Evolutionary conservation across 2,797 vertebrate genomes (phyloP).

Genomic region (Tangara arthus): DNA sequence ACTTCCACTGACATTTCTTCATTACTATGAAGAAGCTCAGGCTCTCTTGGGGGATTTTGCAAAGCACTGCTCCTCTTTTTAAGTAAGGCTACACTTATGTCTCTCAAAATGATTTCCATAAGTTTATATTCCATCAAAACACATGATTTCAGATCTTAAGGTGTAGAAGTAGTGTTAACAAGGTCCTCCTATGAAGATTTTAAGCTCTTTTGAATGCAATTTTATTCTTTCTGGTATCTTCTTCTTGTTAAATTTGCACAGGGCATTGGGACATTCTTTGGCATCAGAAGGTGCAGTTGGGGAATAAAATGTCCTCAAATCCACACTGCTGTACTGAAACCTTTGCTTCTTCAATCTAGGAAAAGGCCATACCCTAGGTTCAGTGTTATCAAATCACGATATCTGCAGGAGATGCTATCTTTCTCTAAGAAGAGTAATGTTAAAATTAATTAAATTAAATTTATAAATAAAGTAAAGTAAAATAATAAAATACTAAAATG

Average conservation of each 20-base stretch:
- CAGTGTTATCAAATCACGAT: not conserved
- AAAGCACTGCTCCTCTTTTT: constrained; percentile 66
- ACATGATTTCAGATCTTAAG: constrained; percentile 56
- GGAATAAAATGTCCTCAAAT: constrained; percentile 28
- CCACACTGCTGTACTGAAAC: not conserved
- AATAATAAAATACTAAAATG: not conserved
- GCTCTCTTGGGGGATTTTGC: constrained; percentile 59
- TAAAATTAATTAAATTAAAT: not conserved
- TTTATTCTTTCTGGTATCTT: constrained; percentile 30
- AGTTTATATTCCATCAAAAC: constrained; percentile 61
- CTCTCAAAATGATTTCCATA: constrained; percentile 59
- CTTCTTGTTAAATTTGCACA: constrained; percentile 36
- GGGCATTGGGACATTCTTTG: not conserved
- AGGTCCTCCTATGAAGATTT: constrained; percentile 51
- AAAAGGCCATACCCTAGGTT: not conserved
- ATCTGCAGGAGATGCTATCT: not conserved
- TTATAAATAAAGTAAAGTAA: not conserved
- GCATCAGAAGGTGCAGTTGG: not conserved
- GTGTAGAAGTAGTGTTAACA: constrained; percentile 48
- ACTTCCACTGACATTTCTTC: constrained; percentile 72
- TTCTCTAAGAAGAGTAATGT: not conserved
- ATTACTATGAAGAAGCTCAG: constrained; percentile 67
- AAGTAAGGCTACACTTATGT: constrained; percentile 45
- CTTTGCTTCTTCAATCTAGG: not conserved
- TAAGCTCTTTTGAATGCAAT: constrained; percentile 24